phyloP scores from a whole-genome alignment of 2,888 invertebrate species.

The Hyles lineata region DNA sequence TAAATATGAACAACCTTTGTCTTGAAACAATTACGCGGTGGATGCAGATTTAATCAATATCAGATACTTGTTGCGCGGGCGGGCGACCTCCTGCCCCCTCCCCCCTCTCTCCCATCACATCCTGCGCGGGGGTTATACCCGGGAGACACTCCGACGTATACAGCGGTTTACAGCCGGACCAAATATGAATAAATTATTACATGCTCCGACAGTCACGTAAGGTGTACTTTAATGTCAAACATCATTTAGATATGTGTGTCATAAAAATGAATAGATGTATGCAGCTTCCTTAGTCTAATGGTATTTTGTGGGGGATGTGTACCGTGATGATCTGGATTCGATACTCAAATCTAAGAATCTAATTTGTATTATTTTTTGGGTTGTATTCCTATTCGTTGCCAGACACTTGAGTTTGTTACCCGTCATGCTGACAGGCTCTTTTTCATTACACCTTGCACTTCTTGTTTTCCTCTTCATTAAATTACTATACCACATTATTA shows the following conservation, averaged over 20 bases:
- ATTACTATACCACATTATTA: no score
- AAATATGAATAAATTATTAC: constrained; percentile 23
- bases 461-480: no score
- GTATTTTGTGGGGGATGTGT: no score
- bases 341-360: no score
- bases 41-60: constrained; percentile 57
- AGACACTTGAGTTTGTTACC: no score
- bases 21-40: constrained; percentile 1
- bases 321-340: no score
- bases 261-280: no score
- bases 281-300: no score
- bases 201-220: not conserved
- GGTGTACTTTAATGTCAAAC: not conserved
- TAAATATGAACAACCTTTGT: not conserved
- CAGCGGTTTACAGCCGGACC: not conserved
- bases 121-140: constrained; percentile 5
- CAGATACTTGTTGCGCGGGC: constrained; percentile 56
- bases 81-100: constrained; percentile 19
- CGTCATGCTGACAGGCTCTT: no score
- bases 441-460: no score
- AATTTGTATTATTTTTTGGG: no score
- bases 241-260: not conserved
- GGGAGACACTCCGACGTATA: not conserved
- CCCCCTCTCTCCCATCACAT: not conserved
- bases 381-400: no score